These are phyloP conservation scores for Bos indicus DNA, from an alignment of 2,113 vertebrate genomes.

Conservation along the genomic window DNA sequence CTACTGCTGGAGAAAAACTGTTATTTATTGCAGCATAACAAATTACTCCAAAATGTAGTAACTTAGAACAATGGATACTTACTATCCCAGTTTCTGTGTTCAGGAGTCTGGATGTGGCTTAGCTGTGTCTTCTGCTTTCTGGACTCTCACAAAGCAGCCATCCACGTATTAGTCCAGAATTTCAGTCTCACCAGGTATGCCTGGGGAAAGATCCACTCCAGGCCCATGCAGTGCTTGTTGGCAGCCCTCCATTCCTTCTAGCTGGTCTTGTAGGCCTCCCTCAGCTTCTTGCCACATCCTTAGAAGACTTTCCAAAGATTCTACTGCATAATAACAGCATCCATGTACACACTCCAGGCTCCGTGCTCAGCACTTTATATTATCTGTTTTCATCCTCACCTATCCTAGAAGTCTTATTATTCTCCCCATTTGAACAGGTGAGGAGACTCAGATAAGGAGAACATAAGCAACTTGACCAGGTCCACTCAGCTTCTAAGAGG, in stretches of 20 bases:
- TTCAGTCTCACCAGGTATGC: background rate
- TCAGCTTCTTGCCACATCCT: background rate
- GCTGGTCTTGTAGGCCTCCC: too few relatives aligned
- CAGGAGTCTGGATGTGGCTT: background rate
- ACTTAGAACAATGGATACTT: background rate
- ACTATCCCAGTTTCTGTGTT: background rate
- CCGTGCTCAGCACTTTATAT: background rate
- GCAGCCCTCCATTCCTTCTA: background rate
- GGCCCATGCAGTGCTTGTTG: accelerated
- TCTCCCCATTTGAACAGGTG: background rate
- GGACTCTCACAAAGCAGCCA: background rate
- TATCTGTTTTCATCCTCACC: background rate
- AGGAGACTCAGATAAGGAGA: background rate
- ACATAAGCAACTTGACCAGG: background rate
- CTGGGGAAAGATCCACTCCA: background rate
- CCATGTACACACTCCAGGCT: accelerated
- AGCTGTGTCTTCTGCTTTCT: background rate
- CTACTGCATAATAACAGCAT: background rate
- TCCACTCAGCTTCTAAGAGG: background rate
- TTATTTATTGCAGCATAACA: background rate
- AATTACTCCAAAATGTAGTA: background rate
- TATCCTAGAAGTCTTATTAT: background rate
- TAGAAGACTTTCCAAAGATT: background rate
- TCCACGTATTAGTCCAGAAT: background rate
- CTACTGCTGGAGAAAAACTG: too few relatives aligned